Base-by-base conservation (phyloP, 1,140 invertebrate species). In the Halictus rubicundus region DNA sequence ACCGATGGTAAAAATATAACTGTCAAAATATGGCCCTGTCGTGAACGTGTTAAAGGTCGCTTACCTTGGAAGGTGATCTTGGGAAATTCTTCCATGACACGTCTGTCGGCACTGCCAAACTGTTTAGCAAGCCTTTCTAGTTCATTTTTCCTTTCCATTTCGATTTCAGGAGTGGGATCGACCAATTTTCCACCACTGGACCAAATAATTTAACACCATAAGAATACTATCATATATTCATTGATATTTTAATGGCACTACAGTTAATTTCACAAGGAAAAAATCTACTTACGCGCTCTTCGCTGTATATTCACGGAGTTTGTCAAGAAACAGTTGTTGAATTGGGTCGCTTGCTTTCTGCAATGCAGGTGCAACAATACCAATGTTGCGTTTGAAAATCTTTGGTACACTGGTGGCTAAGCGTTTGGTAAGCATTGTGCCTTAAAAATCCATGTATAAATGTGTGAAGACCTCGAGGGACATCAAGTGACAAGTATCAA, bases 261-360 rank as follows among this genome's bases (percentile, higher is more conserved):
- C 23, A 14, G 49, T 52, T 16, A 39, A 39, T 23, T 27, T 37
- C 14, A 37, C 2, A 52, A 52, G 3, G 21, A 39, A 32, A 32
- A 21, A 9, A 57, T 57, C 16, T 39, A 78, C 94, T 94, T 94
- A 96, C 96, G 93, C 92, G 88, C 94, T 95, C 88, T 96, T 96
- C 23, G 95, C 93, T 87, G 95, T 97, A 93, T 98, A 99, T 93
- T 98, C 98, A 68, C 95, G 95, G 81, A 99, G 95, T 95, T 99
- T 99, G 70, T 99, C 97, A 59, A 99, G 87, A 91, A 99, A 99
- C 37, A 99, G 91, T 92, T 99, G 96, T 90, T 99, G 98, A 89
- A 99, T 98, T 9, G 98, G 98, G 92, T 99, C 98, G 7, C 94
- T 93, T 7, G 95, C 96, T 90, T 96, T 96, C 88, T 96, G 95